Evolutionary conservation across 2,888 invertebrate species (phyloP).

Genomic region (Dicyrtoma fusca): DNA sequence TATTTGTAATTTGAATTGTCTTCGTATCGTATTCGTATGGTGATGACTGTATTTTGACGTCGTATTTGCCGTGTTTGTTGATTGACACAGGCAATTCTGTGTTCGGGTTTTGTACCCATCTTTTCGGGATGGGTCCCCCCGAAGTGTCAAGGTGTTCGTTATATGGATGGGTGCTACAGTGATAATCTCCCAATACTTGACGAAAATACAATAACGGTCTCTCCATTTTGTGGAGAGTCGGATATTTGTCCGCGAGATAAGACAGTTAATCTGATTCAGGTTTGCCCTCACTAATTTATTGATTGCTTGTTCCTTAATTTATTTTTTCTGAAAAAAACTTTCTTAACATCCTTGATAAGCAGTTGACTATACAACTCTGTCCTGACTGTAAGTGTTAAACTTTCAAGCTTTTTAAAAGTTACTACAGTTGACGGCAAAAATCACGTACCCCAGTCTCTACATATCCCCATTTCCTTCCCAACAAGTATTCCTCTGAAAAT

Average conservation of each 20-base stretch:
- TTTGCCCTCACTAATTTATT: slow-evolving; percentile 37
- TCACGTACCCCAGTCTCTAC: not conserved
- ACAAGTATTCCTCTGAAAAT: not conserved
- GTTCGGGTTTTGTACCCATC: slow-evolving; percentile 65
- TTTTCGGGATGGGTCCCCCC: slow-evolving; percentile 65
- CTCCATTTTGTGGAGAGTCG: slow-evolving; percentile 65
- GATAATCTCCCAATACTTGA: slow-evolving; percentile 64
- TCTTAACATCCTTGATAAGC: no score
- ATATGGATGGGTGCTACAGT: slow-evolving; percentile 66
- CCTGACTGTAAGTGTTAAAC: no score
- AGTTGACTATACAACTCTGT: no score
- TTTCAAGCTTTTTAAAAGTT: no score
- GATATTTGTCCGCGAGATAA: slow-evolving; percentile 63
- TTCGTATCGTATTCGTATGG: slow-evolving; percentile 2
- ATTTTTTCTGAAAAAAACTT: not conserved
- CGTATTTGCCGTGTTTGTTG: slow-evolving; percentile 72
- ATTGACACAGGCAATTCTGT: slow-evolving; percentile 64
- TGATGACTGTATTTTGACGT: slow-evolving; percentile 71
- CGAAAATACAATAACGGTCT: slow-evolving; percentile 65
- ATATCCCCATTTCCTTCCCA: not conserved
- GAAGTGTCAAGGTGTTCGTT: slow-evolving; percentile 59
- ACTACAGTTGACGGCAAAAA: no score
- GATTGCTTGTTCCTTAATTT: not conserved
- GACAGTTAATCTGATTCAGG: slow-evolving; percentile 58
- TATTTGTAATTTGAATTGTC: not conserved